Base-by-base conservation (phyloP, 2,888 invertebrate species). In the Tridacna gigas region DNA sequence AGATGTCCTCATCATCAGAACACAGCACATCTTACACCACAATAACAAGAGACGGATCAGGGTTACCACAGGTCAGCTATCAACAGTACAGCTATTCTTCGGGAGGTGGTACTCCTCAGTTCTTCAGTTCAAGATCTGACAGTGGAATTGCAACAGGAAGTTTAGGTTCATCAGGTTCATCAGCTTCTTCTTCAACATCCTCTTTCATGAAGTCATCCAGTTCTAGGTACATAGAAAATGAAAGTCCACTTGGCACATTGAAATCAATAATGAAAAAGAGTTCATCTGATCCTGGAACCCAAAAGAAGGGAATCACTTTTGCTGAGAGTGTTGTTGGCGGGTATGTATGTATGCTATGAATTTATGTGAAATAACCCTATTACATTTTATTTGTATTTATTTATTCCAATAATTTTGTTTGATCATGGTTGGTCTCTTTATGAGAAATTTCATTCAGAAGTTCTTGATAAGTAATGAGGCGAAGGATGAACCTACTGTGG, bases 201-300 rank as follows among this genome's bases (percentile, higher is more conserved):
- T 22, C 71, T 15, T 71, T 69, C 28, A 65, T 61, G 2, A 51
- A 61, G 60, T 74, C 77, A 25, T 83, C 80, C 25, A 79, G 82
- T 20, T 84, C 84, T 0, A 71, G 78, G 75, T 63, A 75, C 26
- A 79, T 83, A 12, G 86, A 81, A 15, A 45, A 56, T 5, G 69
- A 74, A 25, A 83, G 82, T 74, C 78, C 78, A 20, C 73, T 80
- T 51, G 86, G 84, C 22, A 83, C 86, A 22, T 79, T 90, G 0
- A 93, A 91, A 76, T 94, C 94, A 20, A 93, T 92, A 79, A 94
- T 94, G 91, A 94, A 94, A 89, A 90, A 91, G 67, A 90, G 90
- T 26, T 86, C 79, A 71, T 86, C 91, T 7, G 90, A 90, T 25
- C 84, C 86, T 25, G 77, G 81, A 22, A 77, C 82, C 28, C 83